These are phyloP conservation scores for Carettochelys insculpta DNA, from an alignment of 2,113 vertebrate genomes.

Conservation along the genomic window DNA sequence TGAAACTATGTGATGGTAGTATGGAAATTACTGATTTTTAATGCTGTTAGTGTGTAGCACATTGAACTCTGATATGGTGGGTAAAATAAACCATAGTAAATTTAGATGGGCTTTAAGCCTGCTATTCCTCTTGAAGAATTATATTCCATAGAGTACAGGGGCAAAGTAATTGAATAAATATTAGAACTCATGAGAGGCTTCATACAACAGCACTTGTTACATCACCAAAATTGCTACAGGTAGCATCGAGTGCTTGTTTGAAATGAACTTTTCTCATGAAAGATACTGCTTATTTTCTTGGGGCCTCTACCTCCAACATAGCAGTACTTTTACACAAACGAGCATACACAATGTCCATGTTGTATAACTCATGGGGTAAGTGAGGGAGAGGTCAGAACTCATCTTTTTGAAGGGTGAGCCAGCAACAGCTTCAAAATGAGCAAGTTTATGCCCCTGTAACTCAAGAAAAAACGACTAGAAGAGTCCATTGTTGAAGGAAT, in stretches of 20 bases:
- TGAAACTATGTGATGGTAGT: not conserved
- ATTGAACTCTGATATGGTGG: not conserved
- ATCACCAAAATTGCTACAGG: not conserved
- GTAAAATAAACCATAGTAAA: not conserved
- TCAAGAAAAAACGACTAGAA: too few relatives aligned
- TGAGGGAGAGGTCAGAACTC: not conserved
- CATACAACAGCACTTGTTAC: not conserved
- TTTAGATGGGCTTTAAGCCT: too few relatives aligned
- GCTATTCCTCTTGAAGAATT: not conserved
- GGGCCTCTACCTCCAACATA: not conserved
- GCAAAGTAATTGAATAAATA: not conserved
- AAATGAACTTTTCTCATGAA: not conserved
- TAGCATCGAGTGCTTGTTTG: not conserved
- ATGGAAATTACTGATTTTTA: not conserved
- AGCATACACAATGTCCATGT: not conserved
- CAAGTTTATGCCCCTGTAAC: not conserved
- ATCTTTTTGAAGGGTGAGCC: not conserved
- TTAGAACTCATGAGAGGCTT: not conserved
- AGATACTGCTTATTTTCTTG: not conserved
- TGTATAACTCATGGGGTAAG: not conserved
- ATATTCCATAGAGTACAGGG: not conserved
- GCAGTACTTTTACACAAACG: not conserved
- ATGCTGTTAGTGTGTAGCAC: too few relatives aligned
- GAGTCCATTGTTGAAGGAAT: too few relatives aligned
- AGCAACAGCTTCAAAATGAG: not conserved